These are phyloP conservation scores for Brachyhypopomus gauderio DNA, from an alignment of 2,113 vertebrate genomes.

Conservation along the genomic window DNA sequence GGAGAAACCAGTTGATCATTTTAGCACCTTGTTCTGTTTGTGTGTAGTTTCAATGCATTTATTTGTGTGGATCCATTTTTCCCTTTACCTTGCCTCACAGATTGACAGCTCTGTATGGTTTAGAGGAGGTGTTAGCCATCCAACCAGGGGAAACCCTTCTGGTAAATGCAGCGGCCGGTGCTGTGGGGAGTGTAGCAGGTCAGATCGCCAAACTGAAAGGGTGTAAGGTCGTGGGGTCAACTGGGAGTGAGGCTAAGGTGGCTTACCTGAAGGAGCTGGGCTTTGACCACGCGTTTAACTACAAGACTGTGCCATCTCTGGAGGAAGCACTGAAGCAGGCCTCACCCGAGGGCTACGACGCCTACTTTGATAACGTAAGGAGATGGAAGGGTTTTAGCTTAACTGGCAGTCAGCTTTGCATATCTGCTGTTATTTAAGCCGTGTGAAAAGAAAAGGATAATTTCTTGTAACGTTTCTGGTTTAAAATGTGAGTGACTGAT, in stretches of 20 bases:
- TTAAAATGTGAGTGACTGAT: background rate
- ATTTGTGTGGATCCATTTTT: background rate
- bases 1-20: too few relatives aligned
- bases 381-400: background rate
- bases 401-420: background rate
- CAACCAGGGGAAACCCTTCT: slow-evolving; percentile 79
- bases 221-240: slow-evolving; percentile 81
- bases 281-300: slow-evolving; percentile 85
- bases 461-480: too few relatives aligned
- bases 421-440: too few relatives aligned
- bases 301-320: slow-evolving; percentile 78
- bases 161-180: slow-evolving; percentile 81
- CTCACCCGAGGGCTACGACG: slow-evolving; percentile 81
- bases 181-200: slow-evolving; percentile 79
- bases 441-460: background rate
- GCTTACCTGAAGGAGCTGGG: slow-evolving; percentile 78
- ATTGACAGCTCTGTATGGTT: slow-evolving; percentile 81
- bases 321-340: slow-evolving; percentile 76
- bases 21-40: too few relatives aligned
- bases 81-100: slow-evolving; percentile 57
- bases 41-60: too few relatives aligned
- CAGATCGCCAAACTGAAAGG: slow-evolving; percentile 81
- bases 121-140: slow-evolving; percentile 75
- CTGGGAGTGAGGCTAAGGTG: slow-evolving; percentile 80
- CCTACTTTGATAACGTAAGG: slow-evolving; percentile 86